Evolutionary conservation across 1,140 invertebrate genomes (phyloP).

Genomic region (Uloborus diversus): DNA sequence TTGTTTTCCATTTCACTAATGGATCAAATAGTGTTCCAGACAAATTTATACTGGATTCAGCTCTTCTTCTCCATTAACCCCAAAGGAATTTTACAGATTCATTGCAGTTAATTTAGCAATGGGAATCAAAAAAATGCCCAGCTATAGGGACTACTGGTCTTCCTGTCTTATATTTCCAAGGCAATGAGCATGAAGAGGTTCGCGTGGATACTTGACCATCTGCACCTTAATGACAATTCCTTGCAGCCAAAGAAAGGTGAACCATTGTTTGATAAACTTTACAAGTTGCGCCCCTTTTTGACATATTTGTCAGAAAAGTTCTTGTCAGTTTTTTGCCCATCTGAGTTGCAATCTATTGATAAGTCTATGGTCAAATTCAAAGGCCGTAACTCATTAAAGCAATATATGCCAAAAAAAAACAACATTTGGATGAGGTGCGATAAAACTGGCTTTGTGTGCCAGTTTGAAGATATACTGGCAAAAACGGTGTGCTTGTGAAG

Average conservation of each 20-base stretch:
- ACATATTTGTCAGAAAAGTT: background rate
- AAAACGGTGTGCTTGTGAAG: background rate
- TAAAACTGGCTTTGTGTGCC: background rate
- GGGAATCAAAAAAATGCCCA: background rate
- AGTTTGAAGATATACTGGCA: background rate
- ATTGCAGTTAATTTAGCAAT: background rate
- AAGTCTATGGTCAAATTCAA: background rate
- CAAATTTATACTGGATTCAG: background rate
- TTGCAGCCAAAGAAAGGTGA: background rate
- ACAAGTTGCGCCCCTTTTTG: background rate
- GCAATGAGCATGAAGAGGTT: background rate
- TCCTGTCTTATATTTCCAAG: background rate
- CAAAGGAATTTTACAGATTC: background rate
- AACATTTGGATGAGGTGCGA: background rate
- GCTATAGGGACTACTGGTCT: background rate
- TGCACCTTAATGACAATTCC: background rate
- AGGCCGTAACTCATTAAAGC: background rate
- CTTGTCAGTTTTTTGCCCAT: background rate
- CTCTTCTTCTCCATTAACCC: background rate
- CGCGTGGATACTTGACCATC: background rate
- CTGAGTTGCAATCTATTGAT: background rate
- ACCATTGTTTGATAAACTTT: background rate
- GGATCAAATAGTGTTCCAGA: background rate
- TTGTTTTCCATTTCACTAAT: background rate
- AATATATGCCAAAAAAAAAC: background rate